These are phyloP conservation scores for Nasonia longicornis DNA, from an alignment of 1,140 invertebrate genomes.

Conservation along the genomic window DNA sequence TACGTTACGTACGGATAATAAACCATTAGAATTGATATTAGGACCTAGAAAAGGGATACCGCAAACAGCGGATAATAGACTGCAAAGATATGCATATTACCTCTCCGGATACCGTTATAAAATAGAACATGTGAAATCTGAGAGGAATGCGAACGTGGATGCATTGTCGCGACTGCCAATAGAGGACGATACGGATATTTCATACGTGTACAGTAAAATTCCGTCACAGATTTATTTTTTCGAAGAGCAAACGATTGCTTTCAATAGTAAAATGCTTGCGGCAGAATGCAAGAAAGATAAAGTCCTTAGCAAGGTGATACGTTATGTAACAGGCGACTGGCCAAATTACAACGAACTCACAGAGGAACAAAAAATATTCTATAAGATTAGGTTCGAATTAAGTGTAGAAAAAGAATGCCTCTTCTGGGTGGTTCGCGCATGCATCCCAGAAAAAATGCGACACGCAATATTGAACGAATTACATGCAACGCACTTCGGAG, in stretches of 20 bases:
- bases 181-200: neutral
- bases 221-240: neutral
- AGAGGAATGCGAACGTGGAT: neutral
- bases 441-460: too few species aligned
- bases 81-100: constrained; percentile 19
- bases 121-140: neutral
- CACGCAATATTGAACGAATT: too few species aligned
- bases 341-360: neutral
- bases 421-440: too few species aligned
- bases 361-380: neutral
- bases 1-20: too few species aligned
- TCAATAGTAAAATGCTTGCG: neutral
- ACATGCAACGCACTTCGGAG: too few species aligned
- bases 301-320: neutral
- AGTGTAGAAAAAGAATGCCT: too few species aligned
- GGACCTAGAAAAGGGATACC: constrained; percentile 9
- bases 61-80: neutral
- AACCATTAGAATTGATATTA: constrained; percentile 5
- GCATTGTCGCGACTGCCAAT: constrained; percentile 31
- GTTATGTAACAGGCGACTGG: neutral
- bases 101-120: constrained; percentile 9
- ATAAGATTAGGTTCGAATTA: neutral
- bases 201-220: neutral
- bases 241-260: neutral
- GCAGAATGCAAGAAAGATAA: neutral